Conservation (phyloP, 2,888 invertebrate species). For the Chironomus riparius region DNA sequence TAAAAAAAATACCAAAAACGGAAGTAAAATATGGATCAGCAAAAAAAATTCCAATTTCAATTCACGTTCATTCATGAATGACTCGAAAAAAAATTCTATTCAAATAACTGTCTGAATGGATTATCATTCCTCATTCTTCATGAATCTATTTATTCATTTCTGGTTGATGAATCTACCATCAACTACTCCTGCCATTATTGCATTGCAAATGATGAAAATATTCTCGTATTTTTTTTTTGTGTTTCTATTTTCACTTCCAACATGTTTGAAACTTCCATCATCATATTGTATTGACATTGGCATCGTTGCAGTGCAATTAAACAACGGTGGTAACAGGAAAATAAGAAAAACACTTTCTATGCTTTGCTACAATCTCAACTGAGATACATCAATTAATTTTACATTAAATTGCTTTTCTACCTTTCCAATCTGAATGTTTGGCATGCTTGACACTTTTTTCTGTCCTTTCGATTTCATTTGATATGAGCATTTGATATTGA, state of each 20-base stretch:
- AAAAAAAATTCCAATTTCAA: not conserved
- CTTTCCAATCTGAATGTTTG: too few relatives aligned
- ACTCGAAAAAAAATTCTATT: not conserved
- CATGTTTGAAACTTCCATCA: not conserved
- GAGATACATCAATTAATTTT: not conserved
- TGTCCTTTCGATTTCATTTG: not conserved
- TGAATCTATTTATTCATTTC: not conserved
- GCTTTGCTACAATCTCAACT: not conserved
- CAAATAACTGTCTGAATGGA: slow-evolving; percentile 20
- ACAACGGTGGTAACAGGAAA: not conserved
- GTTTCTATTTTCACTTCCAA: not conserved
- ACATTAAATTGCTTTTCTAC: not conserved
- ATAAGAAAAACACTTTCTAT: not conserved
- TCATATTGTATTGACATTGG: not conserved
- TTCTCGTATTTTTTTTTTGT: not conserved
- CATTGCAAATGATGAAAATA: too few relatives aligned
- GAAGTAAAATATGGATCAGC: not conserved
- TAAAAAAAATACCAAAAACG: not conserved
- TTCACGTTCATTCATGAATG: too few relatives aligned
- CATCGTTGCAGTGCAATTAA: not conserved
- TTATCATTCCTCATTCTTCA: not conserved
- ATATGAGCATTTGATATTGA: too few relatives aligned
- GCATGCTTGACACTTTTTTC: not conserved
- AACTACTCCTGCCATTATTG: too few relatives aligned
- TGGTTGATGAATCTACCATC: too few relatives aligned